phyloP scores from a whole-genome alignment of 2,113 vertebrate species.

The Vidua chalybeata region DNA sequence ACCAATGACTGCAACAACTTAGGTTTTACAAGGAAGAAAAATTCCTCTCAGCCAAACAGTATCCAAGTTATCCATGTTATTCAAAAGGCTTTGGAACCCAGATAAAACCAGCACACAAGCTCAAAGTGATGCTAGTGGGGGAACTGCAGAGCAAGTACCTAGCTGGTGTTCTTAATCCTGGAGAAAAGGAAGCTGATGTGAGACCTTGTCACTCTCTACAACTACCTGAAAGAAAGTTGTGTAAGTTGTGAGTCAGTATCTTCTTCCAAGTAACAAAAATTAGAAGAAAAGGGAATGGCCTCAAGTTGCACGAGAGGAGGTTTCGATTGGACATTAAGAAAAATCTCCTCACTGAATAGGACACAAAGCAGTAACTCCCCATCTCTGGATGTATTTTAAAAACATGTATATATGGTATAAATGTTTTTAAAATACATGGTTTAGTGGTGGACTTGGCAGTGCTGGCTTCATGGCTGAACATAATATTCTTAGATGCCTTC shows the following conservation, averaged over 20 bases:
- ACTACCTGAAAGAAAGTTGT: background rate
- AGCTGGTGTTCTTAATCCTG: background rate
- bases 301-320: background rate
- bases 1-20: fast-evolving
- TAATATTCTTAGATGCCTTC: background rate
- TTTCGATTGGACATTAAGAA: background rate
- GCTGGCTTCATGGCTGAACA: background rate
- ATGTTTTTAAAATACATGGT: no score
- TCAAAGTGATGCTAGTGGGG: background rate
- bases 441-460: background rate
- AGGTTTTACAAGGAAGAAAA: background rate
- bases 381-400: background rate
- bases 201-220: background rate
- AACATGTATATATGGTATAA: background rate
- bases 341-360: background rate
- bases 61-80: background rate
- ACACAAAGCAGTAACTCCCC: background rate
- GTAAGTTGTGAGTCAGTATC: background rate
- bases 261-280: background rate
- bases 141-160: background rate
- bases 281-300: background rate
- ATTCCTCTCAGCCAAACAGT: background rate
- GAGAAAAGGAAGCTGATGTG: background rate
- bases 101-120: background rate
- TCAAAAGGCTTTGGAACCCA: background rate